Evolutionary conservation across 2,113 vertebrate species (phyloP).

Genomic region (Chunga burmeisteri): DNA sequence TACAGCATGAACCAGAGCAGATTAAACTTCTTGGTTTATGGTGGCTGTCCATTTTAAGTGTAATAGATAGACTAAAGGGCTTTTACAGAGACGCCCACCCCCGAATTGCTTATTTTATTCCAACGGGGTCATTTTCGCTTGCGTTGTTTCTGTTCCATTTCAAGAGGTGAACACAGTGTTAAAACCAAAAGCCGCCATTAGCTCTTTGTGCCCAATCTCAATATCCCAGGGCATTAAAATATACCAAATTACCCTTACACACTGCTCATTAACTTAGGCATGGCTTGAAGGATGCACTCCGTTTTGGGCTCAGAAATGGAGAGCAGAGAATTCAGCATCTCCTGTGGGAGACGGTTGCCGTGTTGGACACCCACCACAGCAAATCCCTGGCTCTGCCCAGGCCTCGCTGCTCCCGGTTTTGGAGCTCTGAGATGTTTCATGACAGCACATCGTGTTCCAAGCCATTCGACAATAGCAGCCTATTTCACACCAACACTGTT

Average conservation of each 20-base stretch:
- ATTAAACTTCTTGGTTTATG: neutral
- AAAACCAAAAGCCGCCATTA: neutral
- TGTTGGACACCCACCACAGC: neutral
- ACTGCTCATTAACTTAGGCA: neutral
- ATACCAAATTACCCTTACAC: neutral
- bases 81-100: neutral
- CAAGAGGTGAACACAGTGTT: neutral
- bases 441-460: accelerated
- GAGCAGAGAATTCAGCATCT: neutral
- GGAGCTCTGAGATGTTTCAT: neutral
- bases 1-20: neutral
- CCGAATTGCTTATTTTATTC: neutral
- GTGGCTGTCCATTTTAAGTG: neutral
- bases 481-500: neutral
- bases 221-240: neutral
- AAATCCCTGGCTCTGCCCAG: accelerated
- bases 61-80: neutral
- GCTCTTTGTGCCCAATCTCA: neutral
- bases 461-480: neutral
- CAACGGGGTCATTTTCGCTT: neutral
- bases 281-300: neutral
- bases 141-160: neutral
- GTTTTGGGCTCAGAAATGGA: neutral
- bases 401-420: neutral
- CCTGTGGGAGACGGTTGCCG: neutral